These are phyloP conservation scores for Torymus aiolomorphi DNA, from an alignment of 2,888 invertebrate species.

Conservation along the genomic window DNA sequence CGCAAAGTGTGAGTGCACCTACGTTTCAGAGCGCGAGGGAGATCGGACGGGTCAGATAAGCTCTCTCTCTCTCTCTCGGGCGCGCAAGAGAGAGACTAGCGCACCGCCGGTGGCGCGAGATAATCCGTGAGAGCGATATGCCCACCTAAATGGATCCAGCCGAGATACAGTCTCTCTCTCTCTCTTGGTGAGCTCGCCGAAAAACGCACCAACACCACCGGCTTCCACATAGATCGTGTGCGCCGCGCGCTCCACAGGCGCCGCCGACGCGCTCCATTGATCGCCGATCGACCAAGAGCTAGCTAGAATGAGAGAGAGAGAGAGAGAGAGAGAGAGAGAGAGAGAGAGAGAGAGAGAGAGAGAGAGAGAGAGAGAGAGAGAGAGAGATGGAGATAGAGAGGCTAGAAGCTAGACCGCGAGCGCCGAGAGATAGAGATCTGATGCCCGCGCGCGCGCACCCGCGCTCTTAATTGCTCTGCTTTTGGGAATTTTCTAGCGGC, in stretches of 20 bases:
- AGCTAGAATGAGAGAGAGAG: neutral
- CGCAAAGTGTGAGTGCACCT: slow-evolving; percentile 3
- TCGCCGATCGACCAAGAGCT: slow-evolving; percentile 23
- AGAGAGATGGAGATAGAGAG: neutral
- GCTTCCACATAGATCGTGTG: slow-evolving; percentile 18
- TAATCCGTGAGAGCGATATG: slow-evolving; percentile 41
- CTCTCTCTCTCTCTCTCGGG: neutral
- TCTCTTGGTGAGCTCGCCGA: neutral
- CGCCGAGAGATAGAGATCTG: slow-evolving; percentile 26
- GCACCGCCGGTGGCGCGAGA: slow-evolving; percentile 1
- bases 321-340: neutral
- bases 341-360: slow-evolving; percentile 18
- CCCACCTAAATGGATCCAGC: slow-evolving; percentile 5
- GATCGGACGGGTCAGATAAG: slow-evolving; percentile 29
- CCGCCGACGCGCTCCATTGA: slow-evolving; percentile 43
- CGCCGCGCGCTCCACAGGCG: neutral
- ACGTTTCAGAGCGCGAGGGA: slow-evolving; percentile 4
- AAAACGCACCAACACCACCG: slow-evolving; percentile 13
- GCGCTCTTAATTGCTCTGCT: slow-evolving; percentile 45
- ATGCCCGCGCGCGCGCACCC: slow-evolving; percentile 16
- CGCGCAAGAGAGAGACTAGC: neutral
- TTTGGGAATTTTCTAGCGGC: slow-evolving; percentile 34
- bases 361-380: too few species aligned
- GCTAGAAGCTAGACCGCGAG: neutral
- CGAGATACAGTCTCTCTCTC: neutral